Conservation (phyloP, 2,113 vertebrate genomes). For the Ursus arctos region DNA sequence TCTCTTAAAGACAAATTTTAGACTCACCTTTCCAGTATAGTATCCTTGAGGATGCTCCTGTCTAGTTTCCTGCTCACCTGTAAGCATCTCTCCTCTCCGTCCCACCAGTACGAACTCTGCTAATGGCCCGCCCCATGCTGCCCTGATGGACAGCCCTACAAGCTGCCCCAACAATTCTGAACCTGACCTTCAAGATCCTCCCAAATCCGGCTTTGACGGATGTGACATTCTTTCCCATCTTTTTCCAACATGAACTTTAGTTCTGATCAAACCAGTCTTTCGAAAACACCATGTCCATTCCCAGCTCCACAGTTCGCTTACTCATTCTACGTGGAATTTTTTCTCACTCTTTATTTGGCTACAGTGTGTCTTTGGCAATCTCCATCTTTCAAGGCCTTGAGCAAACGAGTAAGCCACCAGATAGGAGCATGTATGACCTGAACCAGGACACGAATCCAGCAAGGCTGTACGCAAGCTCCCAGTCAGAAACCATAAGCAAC, state of each 20-base stretch:
- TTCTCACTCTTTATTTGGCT: not conserved
- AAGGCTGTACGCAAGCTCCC: not conserved
- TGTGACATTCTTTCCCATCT: not conserved
- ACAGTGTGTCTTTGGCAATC: not conserved
- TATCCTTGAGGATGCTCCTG: not conserved
- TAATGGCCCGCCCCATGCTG: not conserved
- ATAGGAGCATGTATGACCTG: not conserved
- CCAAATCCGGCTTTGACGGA: not conserved
- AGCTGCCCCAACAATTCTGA: not conserved
- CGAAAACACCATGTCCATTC: not conserved
- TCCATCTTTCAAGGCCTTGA: not conserved
- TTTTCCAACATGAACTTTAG: constrained; percentile 16
- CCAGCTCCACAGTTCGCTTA: not conserved
- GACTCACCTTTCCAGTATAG: not conserved
- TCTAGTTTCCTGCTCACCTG: not conserved
- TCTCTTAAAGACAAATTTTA: not conserved
- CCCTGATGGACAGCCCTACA: not conserved
- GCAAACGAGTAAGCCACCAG: not conserved
- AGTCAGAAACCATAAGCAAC: not conserved
- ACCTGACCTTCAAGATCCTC: not conserved
- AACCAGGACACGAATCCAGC: not conserved
- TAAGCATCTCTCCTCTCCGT: not conserved
- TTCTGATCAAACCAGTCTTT: not conserved
- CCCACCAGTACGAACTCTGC: not conserved
- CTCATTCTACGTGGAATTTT: not conserved